phyloP scores from a whole-genome alignment of 2,888 invertebrate genomes.

The Mamestra brassicae region DNA sequence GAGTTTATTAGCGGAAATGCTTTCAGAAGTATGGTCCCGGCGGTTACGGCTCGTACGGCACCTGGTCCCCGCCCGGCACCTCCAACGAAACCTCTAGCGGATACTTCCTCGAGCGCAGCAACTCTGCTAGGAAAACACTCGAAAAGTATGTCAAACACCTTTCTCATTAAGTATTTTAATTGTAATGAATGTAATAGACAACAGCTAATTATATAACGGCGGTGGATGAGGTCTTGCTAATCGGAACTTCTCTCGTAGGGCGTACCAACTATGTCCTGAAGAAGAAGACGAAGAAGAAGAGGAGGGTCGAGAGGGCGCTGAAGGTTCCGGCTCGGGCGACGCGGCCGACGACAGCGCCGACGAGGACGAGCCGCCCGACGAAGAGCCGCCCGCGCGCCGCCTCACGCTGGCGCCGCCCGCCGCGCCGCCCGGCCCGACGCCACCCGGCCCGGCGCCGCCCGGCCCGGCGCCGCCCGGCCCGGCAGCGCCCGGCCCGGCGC shows the following conservation, averaged over 20 bases:
- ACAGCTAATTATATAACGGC: neutral
- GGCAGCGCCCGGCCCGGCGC: no score
- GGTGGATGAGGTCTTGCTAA: neutral
- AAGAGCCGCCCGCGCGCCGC: slow-evolving; percentile 67
- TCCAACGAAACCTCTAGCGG: slow-evolving; percentile 99
- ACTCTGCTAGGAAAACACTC: slow-evolving; percentile 97
- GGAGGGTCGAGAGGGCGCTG: slow-evolving; percentile 77
- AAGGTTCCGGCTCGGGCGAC: slow-evolving; percentile 77
- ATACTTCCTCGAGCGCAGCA: slow-evolving; percentile 98
- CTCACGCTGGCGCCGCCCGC: slow-evolving; percentile 66
- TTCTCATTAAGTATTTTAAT: neutral
- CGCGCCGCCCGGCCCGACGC: slow-evolving; percentile 29
- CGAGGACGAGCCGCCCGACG: slow-evolving; percentile 71
- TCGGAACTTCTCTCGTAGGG: slow-evolving; percentile 70
- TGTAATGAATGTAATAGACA: neutral
- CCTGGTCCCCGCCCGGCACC: slow-evolving; percentile 98
- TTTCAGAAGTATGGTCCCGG: slow-evolving; percentile 90
- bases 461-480: slow-evolving; percentile 50
- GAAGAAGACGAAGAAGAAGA: slow-evolving; percentile 89
- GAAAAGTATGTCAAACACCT: slow-evolving; percentile 80
- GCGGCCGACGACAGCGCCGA: slow-evolving; percentile 76
- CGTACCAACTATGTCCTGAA: slow-evolving; percentile 88
- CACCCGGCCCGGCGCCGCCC: slow-evolving; percentile 55
- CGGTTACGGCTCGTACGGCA: slow-evolving; percentile 95
- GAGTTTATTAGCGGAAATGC: slow-evolving; percentile 48